Conservation (phyloP, 2,797 vertebrate genomes). For the Trichosurus vulpecula region DNA sequence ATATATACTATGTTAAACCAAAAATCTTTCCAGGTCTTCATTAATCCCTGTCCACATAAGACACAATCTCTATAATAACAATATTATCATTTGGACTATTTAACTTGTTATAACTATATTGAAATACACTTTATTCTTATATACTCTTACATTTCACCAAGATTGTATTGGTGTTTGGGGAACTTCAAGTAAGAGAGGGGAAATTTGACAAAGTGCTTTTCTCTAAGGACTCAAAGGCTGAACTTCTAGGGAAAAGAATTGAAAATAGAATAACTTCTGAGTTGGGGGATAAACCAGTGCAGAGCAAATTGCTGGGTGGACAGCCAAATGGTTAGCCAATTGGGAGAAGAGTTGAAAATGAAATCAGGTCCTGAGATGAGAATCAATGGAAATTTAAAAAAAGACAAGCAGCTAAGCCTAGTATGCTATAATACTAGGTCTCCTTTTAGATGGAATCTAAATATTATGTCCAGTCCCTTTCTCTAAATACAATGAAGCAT, state of each 20-base stretch:
- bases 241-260: background rate
- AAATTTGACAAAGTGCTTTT: background rate
- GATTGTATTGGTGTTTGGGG: background rate
- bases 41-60: slow-evolving; percentile 20
- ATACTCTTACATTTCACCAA: slow-evolving; percentile 22
- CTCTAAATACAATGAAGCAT: background rate
- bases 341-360: background rate
- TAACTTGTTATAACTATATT: slow-evolving; percentile 45
- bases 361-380: background rate
- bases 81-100: slow-evolving; percentile 35
- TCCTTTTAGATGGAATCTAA: background rate
- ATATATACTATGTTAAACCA: slow-evolving; percentile 41
- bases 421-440: background rate
- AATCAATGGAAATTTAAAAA: background rate
- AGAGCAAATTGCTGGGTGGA: background rate
- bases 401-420: background rate
- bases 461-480: background rate
- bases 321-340: background rate
- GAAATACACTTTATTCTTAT: slow-evolving; percentile 10
- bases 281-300: background rate
- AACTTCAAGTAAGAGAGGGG: background rate
- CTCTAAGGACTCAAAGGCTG: background rate
- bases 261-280: background rate
- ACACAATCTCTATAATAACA: slow-evolving; percentile 29
- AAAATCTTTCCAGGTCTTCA: slow-evolving; percentile 40